Evolutionary conservation across 2,888 invertebrate genomes (phyloP), one percentile per base, ranked within the genome.

Genomic region (Lagria hirta): DNA sequence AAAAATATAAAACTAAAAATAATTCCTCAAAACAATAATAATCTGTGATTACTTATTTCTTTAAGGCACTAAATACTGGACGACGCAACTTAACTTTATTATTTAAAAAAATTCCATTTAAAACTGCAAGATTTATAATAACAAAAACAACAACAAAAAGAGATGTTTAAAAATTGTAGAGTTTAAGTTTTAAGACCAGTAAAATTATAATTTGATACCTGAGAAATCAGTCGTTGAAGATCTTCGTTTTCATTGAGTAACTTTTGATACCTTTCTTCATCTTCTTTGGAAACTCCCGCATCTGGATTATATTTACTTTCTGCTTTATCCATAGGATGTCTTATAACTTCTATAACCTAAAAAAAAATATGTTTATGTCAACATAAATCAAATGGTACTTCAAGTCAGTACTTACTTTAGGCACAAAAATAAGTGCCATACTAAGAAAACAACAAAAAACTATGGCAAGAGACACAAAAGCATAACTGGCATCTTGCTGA

Each of bases 391-490:
- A n/a, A n/a, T n/a, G n/a, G n/a, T n/a, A n/a, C n/a, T n/a, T n/a
- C n/a, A n/a, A n/a, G n/a, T n/a, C n/a, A n/a, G n/a, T n/a, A 8
- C 69, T 73, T 62, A 91, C 94, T 83, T 99, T 99, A 57, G 98
- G 98, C 64, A 96, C 88, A 77, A 98, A 99, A 67, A 99, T 93
- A 61, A 99, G 83, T 41, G 97, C 93, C 91, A 99, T 94, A 68
- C 97, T 96, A 49, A 99, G 83, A 75, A 96, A 96, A 74, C 95
- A 94, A 75, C 97, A 98, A 75, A 98, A 94, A 58, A 97, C 89
- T 61, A 98, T 96, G 44, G 97, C 94, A 41, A 96, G 78, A 4
- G 97, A 88, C 37, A 97, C 91, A 72, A 99, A 99, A 18, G 93
- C 93, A 73, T 94, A 99, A 60, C 93, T 91, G 28, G 98, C 97